phyloP scores from a whole-genome alignment of 1,140 invertebrate species.

The Drosophila littoralis region DNA sequence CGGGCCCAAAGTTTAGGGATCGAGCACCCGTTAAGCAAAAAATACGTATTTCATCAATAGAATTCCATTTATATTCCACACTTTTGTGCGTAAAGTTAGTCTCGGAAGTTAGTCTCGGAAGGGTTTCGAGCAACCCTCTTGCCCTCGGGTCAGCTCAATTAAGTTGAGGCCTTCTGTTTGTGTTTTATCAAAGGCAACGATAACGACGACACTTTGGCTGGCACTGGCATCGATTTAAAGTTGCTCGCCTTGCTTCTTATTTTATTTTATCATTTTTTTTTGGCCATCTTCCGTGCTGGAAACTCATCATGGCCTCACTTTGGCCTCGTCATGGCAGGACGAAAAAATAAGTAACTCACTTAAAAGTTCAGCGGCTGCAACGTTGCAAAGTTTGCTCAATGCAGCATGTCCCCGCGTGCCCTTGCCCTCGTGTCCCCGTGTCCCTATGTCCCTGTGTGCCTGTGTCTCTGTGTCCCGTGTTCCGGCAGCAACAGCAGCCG shows the following conservation, averaged over 20 bases:
- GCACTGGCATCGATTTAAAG: conserved; percentile 64
- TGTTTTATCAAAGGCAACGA: conserved; percentile 54
- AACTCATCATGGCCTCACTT: conserved; percentile 21
- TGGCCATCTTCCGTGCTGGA: conserved; percentile 9
- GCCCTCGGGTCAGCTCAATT: conserved; percentile 57
- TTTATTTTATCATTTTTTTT: conserved; percentile 15
- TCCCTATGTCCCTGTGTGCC: too few relatives aligned
- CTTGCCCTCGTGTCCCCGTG: conserved; percentile 4
- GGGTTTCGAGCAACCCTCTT: conserved; percentile 19
- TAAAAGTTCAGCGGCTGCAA: conserved; percentile 75
- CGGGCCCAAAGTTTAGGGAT: too few relatives aligned
- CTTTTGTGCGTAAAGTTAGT: too few relatives aligned
- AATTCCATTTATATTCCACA: too few relatives aligned
- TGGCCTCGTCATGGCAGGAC: conserved; percentile 28
- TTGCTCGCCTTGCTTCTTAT: conserved; percentile 25
- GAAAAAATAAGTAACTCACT: conserved; percentile 81
- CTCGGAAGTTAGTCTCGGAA: not conserved
- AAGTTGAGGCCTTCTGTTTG: conserved; percentile 60
- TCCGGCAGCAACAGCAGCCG: not conserved
- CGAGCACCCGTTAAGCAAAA: too few relatives aligned
- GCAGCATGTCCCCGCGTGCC: conserved; percentile 27
- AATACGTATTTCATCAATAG: too few relatives aligned
- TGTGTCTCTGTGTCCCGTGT: too few relatives aligned
- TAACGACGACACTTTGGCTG: conserved; percentile 64
- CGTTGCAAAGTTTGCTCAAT: conserved; percentile 74